Base-by-base conservation (phyloP, 2,888 invertebrate genomes). In the Drosophila neoperkinsi region DNA sequence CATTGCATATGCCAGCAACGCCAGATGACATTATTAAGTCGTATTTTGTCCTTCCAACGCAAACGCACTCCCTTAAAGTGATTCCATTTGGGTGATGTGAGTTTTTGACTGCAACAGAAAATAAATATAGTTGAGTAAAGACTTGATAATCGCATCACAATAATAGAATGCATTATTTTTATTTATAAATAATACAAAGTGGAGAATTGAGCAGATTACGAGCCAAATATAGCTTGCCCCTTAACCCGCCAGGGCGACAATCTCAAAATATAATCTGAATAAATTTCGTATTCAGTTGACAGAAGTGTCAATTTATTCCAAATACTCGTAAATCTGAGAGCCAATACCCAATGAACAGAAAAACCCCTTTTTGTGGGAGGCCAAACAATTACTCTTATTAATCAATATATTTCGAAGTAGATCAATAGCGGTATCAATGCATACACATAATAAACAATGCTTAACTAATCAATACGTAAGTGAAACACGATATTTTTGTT, bases 61-160 rank as follows among this genome's bases (percentile, higher is more conserved):
- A 99, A 94, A 91, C 99, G 96, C 91, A 99, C 96, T 80, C 99
- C 99, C 94, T 99, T 98, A 95, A 99, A 99, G 92, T 98, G 96
- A 94, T 99, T 99, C 99, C 99, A 99, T 95, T 99, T 99, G 77
- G 99, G 99, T 79, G 99, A 99, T 71, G 99, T 99, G 94, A 99
- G 94, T 95, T 99, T 99, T 95, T 99, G 99, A 95, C 98, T 98
- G 69, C 28, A 91, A 88, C 36, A 21, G 75, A 79, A 71, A 69
- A 28, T 3, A 67, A 59, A 46, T 33, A 30, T 33, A 38, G 11
- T n/a, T 53, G n/a, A 33, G 31, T 33, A 31, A 25, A 53, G 5
- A n/a, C 11, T 6, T 21, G 6, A 25, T 2, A 55, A 28, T 31
- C 3, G 21, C 7, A 46, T 31, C 34, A 46, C 52, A 64, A 64